Conservation (phyloP, 2,888 invertebrate species). For the Lasiommata megera region DNA sequence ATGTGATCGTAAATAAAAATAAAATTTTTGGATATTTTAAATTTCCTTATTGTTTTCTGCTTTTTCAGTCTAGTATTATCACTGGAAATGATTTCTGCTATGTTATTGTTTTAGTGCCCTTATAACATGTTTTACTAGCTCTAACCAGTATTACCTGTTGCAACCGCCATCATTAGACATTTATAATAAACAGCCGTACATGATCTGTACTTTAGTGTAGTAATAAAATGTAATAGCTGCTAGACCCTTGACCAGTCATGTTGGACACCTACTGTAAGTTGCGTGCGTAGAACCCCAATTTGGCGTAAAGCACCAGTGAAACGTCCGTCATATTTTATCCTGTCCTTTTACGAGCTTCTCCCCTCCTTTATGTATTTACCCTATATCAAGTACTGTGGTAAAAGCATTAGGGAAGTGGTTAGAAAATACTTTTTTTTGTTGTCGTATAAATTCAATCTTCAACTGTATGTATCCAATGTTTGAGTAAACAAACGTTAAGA, state of each 20-base stretch:
- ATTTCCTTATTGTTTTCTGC: too few relatives aligned
- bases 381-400: neutral
- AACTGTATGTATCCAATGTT: neutral
- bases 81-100: too few relatives aligned
- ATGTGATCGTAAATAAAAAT: too few relatives aligned
- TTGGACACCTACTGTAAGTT: slow-evolving; percentile 19
- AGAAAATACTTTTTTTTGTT: too few relatives aligned
- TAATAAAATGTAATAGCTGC: slow-evolving; percentile 17
- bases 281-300: slow-evolving; percentile 18
- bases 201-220: slow-evolving; percentile 1
- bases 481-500: neutral
- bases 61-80: too few relatives aligned
- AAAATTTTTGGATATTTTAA: too few relatives aligned
- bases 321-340: slow-evolving; percentile 13
- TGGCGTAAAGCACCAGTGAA: neutral
- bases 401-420: neutral
- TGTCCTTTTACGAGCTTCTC: slow-evolving; percentile 7
- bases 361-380: neutral
- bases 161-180: neutral
- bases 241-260: slow-evolving; percentile 8
- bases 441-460: too few relatives aligned
- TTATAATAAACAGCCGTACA: neutral
- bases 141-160: neutral
- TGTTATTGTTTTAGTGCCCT: too few relatives aligned
- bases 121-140: too few relatives aligned